Evolutionary conservation across 2,888 invertebrate species (phyloP).

Genomic region (Octodonta nipae): DNA sequence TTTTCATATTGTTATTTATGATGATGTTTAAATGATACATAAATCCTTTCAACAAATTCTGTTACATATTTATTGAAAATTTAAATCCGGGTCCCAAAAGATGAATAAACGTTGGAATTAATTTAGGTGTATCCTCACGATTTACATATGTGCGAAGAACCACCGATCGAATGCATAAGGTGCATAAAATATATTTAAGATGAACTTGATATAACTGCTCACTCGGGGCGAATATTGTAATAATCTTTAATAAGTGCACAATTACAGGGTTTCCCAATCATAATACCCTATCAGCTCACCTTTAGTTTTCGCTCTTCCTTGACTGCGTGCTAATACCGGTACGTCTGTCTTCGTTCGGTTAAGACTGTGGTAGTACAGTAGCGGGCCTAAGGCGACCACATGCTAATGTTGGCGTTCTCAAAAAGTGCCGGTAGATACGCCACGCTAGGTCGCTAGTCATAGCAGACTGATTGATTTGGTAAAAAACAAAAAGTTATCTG

Average conservation of each 20-base stretch:
- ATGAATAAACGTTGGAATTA: no score
- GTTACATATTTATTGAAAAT: no score
- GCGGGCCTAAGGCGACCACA: conserved; percentile 24
- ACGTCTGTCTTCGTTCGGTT: conserved; percentile 16
- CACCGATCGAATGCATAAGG: no score
- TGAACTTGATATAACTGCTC: conserved; percentile 4
- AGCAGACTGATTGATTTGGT: no score
- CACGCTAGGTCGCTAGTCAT: background rate
- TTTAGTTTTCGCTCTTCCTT: conserved; percentile 15
- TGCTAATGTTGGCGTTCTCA: conserved; percentile 23
- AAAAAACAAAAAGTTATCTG: no score
- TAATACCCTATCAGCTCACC: conserved; percentile 25
- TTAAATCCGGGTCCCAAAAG: no score
- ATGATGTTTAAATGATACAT: no score
- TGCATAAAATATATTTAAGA: no score
- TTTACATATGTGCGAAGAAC: no score
- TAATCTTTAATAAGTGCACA: conserved; percentile 29
- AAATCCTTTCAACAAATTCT: no score
- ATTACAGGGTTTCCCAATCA: conserved; percentile 29
- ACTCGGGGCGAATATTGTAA: conserved; percentile 20
- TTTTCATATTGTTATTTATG: no score
- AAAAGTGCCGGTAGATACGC: background rate
- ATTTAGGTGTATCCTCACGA: no score
- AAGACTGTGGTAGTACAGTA: conserved; percentile 31
- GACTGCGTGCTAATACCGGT: conserved; percentile 11